Conservation (phyloP, 2,113 vertebrate genomes). For the Chamaea fasciata region DNA sequence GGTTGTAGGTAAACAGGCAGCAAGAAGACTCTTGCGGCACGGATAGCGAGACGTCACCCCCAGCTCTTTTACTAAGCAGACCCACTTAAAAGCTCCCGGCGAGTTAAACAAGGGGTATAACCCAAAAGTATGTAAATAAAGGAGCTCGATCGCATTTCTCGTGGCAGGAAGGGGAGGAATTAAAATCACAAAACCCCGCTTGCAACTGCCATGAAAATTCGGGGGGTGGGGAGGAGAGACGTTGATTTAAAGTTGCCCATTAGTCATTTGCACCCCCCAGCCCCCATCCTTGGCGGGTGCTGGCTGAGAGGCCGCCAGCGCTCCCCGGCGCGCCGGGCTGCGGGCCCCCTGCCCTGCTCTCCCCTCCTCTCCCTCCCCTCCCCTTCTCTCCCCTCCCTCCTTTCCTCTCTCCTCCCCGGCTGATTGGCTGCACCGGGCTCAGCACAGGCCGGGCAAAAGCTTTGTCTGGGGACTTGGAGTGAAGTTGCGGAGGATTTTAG, state of each 20-base stretch:
- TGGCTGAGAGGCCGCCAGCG: not conserved
- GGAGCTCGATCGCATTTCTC: not conserved
- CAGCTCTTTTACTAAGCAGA: conserved; percentile 31
- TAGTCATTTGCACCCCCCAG: not conserved
- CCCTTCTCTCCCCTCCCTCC: not conserved
- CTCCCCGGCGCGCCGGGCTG: conserved; percentile 27
- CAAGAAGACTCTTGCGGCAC: not conserved
- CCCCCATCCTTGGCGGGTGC: not conserved
- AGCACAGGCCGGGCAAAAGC: conserved; percentile 74
- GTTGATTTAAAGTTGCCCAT: conserved; percentile 68
- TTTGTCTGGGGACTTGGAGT: conserved; percentile 77
- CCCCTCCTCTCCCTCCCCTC: not conserved
- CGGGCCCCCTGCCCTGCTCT: not conserved
- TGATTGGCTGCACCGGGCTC: conserved; percentile 74
- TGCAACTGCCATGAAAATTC: not conserved
- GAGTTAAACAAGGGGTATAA: conserved; percentile 23
- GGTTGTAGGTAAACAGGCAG: not conserved
- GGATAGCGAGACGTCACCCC: not conserved
- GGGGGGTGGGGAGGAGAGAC: not conserved
- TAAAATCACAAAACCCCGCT: conserved; percentile 30
- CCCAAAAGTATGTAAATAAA: conserved; percentile 4
- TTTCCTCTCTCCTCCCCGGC: conserved; percentile 11
- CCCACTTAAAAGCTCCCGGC: not conserved
- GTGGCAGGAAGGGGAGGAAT: conserved; percentile 27
- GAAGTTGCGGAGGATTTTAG: conserved; percentile 73